Base-by-base conservation (phyloP, 2,888 invertebrate genomes). In the Eremobia ochroleuca region DNA sequence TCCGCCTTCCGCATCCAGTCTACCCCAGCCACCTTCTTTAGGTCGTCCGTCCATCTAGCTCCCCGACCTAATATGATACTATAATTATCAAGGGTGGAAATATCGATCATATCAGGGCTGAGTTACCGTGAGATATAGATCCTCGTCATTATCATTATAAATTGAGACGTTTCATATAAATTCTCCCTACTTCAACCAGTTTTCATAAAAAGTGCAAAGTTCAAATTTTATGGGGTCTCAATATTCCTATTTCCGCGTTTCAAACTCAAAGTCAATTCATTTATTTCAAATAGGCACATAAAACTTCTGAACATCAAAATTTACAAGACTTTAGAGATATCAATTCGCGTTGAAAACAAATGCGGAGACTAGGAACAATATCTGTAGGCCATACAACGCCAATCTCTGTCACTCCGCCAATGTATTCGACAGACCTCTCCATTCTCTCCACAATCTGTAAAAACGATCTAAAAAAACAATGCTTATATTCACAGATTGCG, bases 401-500 rank as follows among this genome's bases (percentile, higher is more conserved):
- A 65, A 78, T 78, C 58, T 71, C 11, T 9, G 62, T 25, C 61
- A 64, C 28, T 31, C 21, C 2, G 46, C 43, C 21, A 64, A 58
- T 62, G 34, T 15, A 62, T 64, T 77, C 62, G 49, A 62, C 52
- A 59, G 59, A 74, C 65, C 64, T 73, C 4, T 73, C 28, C 49
- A 80, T 75, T 81, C 43, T 81, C 28, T 68, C 4, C 2, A 49
- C 25, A 61, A 66, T 77, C 79, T 21, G 11, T 43, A 28, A 49
- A 25, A 66, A 64, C 9, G 25, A 73, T 74, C 62, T 70, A 64
- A 64, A 66, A 40, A 70, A 68, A 76, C 72, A 76, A 75, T 68
- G 58, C 31, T 80, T 61, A 28, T 78, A 62, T 79, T 77, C 52
- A 46, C 83, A 97, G 97, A 97, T 97, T 82, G 97, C 97, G 61